phyloP scores from a whole-genome alignment of 2,113 vertebrate species.

The Thunnus maccoyii region DNA sequence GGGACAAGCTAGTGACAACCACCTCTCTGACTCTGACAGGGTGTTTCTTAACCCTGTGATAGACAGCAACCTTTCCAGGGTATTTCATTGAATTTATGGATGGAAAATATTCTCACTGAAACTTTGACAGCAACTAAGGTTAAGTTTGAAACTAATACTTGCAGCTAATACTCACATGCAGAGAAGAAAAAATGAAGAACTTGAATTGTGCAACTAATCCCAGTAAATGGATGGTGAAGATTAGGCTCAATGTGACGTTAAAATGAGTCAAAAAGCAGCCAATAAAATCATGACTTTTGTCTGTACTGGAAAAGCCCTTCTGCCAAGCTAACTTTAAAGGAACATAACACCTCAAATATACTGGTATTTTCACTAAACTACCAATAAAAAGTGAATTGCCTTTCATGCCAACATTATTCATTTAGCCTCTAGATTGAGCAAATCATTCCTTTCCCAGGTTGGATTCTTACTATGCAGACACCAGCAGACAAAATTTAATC shows the following conservation, averaged over 20 bases:
- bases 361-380: slow-evolving; percentile 28
- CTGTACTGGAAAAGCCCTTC: not conserved
- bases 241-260: not conserved
- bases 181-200: not conserved
- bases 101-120: not conserved
- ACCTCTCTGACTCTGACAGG: not conserved
- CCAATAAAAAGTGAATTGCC: slow-evolving; percentile 38
- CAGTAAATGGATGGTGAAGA: not conserved
- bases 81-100: slow-evolving; percentile 1
- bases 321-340: not conserved
- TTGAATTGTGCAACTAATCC: not conserved
- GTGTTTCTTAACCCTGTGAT: not conserved
- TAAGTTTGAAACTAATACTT: not conserved
- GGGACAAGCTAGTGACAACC: not conserved
- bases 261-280: not conserved
- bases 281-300: not conserved
- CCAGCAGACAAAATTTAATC: slow-evolving; percentile 30
- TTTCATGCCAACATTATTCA: slow-evolving; percentile 46
- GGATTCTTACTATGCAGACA: slow-evolving; percentile 35
- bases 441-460: slow-evolving; percentile 41
- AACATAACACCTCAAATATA: slow-evolving; percentile 20
- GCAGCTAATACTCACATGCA: not conserved
- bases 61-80: not conserved
- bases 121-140: not conserved
- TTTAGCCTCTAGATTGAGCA: slow-evolving; percentile 38